These are phyloP conservation scores for Protomyctophum bolini DNA, from an alignment of 2,113 vertebrate species.

Conservation along the genomic window DNA sequence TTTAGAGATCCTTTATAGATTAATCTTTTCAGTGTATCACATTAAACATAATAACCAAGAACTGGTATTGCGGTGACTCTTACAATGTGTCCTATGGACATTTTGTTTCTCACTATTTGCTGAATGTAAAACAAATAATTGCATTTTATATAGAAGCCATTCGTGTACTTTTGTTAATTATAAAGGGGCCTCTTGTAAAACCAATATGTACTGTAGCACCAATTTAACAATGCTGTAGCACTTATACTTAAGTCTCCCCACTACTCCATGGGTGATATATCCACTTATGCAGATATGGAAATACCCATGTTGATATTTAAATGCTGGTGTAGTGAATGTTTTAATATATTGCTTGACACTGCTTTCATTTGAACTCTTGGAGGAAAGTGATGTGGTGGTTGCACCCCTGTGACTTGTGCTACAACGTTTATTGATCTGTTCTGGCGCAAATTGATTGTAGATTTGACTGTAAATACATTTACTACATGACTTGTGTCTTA, in stretches of 20 bases:
- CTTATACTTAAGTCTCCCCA: constrained; percentile 44
- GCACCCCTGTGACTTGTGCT: constrained; percentile 38
- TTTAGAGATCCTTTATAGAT: constrained; percentile 28
- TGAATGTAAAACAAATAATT: constrained; percentile 69
- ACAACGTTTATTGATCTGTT: constrained; percentile 50
- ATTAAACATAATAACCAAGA: constrained; percentile 70
- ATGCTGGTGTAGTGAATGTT: constrained; percentile 48
- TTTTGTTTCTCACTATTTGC: constrained; percentile 61
- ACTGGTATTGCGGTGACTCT: constrained; percentile 76
- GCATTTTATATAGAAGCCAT: constrained; percentile 64
- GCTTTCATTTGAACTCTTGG: constrained; percentile 30
- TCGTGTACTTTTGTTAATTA: constrained; percentile 53
- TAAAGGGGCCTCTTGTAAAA: constrained; percentile 52
- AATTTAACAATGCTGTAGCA: constrained; percentile 65
- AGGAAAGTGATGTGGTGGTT: constrained; percentile 28
- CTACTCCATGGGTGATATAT: constrained; percentile 33
- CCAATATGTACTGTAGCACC: constrained; percentile 60
- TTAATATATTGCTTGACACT: constrained; percentile 12
- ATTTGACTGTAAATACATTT: constrained; percentile 77
- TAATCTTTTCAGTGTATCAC: constrained; percentile 41
- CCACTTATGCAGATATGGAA: constrained; percentile 12
- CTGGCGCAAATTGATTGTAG: constrained; percentile 67
- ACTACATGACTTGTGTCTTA: constrained; percentile 75
- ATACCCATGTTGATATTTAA: constrained; percentile 35
- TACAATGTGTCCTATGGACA: constrained; percentile 83